Conservation (phyloP, 1,140 invertebrate genomes). For the Elymnias hypermnestra region DNA sequence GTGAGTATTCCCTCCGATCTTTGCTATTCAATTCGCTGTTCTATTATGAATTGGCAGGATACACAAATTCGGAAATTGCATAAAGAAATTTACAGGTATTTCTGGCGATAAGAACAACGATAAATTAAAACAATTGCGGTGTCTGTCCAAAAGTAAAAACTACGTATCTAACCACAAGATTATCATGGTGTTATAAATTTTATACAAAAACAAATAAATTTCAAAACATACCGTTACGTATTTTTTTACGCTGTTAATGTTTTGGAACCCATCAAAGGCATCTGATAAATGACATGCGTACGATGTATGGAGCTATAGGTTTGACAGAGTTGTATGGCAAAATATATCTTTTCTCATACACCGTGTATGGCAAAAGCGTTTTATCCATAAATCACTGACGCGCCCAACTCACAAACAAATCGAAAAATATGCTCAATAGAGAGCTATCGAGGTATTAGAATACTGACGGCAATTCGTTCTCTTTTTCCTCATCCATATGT, state of each 20-base stretch:
- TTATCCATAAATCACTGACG: slow-evolving; percentile 47
- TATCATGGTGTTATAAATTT: too few species aligned
- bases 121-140: too few species aligned
- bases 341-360: slow-evolving; percentile 12
- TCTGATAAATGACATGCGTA: slow-evolving; percentile 20
- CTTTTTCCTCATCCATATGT: slow-evolving; percentile 12
- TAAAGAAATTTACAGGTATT: too few species aligned
- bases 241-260: slow-evolving; percentile 12
- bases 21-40: too few species aligned
- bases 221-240: too few species aligned
- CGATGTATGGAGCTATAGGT: background rate
- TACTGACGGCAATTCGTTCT: slow-evolving; percentile 11
- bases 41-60: too few species aligned
- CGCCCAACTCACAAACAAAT: slow-evolving; percentile 37
- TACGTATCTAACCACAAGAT: too few species aligned
- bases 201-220: too few species aligned
- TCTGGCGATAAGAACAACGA: too few species aligned
- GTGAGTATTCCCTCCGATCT: too few species aligned
- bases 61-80: too few species aligned
- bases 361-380: slow-evolving; percentile 23
- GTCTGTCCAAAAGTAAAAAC: too few species aligned
- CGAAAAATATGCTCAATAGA: slow-evolving; percentile 53
- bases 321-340: slow-evolving; percentile 15
- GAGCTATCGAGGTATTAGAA: slow-evolving; percentile 33
- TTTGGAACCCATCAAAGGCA: slow-evolving; percentile 20